phyloP scores from a whole-genome alignment of 2,888 invertebrate species.

The Patella ulyssiponensis region DNA sequence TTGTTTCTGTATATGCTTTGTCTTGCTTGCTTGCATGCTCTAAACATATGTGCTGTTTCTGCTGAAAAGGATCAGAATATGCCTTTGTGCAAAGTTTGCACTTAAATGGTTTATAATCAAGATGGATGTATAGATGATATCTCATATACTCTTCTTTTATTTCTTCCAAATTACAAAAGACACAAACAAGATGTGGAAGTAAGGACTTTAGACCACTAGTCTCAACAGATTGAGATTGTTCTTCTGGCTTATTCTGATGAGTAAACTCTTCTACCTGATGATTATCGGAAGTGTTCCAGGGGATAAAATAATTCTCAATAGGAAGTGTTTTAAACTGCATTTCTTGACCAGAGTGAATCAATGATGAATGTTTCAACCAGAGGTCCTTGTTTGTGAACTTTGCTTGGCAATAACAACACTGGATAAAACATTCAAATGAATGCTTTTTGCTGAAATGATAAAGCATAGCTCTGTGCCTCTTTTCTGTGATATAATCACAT shows the following conservation, averaged over 20 bases:
- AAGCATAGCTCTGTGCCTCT: not conserved
- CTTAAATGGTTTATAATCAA: constrained; percentile 7
- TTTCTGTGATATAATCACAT: constrained; percentile 4
- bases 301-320: not conserved
- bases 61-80: not conserved
- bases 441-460: constrained; percentile 14
- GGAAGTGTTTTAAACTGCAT: not conserved
- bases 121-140: constrained; percentile 7
- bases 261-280: not conserved
- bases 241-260: not conserved
- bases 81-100: not conserved
- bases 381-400: not conserved
- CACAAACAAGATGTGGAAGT: not conserved
- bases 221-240: no score
- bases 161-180: not conserved
- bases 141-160: constrained; percentile 2
- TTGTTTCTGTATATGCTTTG: not conserved
- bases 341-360: constrained; percentile 18
- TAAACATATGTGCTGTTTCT: not conserved
- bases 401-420: constrained; percentile 17
- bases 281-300: not conserved
- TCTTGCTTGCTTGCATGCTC: not conserved
- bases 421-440: constrained; percentile 8
- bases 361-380: constrained; percentile 15
- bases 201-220: no score